Evolutionary conservation across 2,797 vertebrate species (phyloP).

Genomic region (Eulemur rubriventer): DNA sequence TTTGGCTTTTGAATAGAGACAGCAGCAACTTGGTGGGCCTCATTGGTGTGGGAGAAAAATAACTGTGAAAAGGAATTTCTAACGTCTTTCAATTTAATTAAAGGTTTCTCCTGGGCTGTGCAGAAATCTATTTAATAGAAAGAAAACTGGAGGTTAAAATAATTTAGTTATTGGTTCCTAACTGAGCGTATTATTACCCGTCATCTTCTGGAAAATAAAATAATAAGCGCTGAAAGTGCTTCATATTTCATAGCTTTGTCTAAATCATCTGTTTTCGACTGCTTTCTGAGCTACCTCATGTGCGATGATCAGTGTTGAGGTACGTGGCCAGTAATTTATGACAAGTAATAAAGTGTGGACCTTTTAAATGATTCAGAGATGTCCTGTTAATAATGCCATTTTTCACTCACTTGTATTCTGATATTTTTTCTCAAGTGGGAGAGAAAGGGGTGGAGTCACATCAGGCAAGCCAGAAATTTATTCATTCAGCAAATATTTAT

Average conservation of each 20-base stretch:
- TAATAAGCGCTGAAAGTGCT: not conserved
- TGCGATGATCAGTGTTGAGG: slow-evolving; percentile 20
- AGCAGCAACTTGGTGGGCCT: not conserved
- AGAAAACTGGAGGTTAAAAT: slow-evolving; percentile 8
- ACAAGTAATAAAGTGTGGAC: not conserved
- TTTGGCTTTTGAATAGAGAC: not conserved
- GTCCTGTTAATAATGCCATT: not conserved
- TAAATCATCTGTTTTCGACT: not conserved
- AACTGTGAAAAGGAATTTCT: not conserved
- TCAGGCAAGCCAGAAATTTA: slow-evolving; percentile 43
- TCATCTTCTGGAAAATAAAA: slow-evolving; percentile 40
- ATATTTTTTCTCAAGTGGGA: slow-evolving; percentile 40
- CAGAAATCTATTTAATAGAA: slow-evolving; percentile 13
- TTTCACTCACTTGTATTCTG: slow-evolving; percentile 21
- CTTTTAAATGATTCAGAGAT: slow-evolving; percentile 33
- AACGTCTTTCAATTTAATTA: not conserved
- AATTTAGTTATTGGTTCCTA: slow-evolving; percentile 9
- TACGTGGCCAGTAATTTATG: slow-evolving; percentile 17
- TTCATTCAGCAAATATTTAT: slow-evolving; percentile 53
- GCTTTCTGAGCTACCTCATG: not conserved
- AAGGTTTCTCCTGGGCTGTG: not conserved
- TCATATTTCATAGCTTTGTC: not conserved
- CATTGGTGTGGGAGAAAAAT: not conserved
- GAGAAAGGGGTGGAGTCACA: not conserved
- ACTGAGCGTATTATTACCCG: not conserved